Evolutionary conservation across 1,140 invertebrate genomes (phyloP).

Genomic region (Amphibalanus amphitrite): DNA sequence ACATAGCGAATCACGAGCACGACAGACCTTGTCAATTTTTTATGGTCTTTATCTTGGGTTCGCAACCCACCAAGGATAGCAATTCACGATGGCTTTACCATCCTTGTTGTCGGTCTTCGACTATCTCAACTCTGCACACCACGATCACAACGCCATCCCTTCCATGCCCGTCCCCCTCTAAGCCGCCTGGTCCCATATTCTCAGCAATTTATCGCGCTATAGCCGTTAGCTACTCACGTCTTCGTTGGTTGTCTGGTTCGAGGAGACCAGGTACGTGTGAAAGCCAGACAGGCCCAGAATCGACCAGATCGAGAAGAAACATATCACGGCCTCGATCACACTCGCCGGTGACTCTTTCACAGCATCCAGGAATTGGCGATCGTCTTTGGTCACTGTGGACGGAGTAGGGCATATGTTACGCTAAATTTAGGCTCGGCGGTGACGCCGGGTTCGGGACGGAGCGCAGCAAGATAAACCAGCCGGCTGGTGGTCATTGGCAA

Average conservation of each 20-base stretch:
- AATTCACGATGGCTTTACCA: too few relatives aligned
- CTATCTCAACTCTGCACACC: slow-evolving; percentile 1
- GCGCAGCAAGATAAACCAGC: too few relatives aligned
- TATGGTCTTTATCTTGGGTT: too few relatives aligned
- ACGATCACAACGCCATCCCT: slow-evolving; percentile 3
- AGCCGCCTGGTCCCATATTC: too few relatives aligned
- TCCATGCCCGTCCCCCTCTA: neutral
- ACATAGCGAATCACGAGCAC: too few relatives aligned
- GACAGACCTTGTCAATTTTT: too few relatives aligned
- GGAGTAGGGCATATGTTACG: too few relatives aligned
- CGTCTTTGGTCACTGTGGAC: slow-evolving; percentile 51
- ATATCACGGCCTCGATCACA: slow-evolving; percentile 76
- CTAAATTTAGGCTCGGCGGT: too few relatives aligned
- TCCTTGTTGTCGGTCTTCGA: neutral
- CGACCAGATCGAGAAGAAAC: slow-evolving; percentile 96
- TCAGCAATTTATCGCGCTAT: slow-evolving; percentile 8
- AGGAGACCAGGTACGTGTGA: slow-evolving; percentile 90
- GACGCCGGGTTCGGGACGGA: too few relatives aligned
- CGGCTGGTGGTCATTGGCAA: too few relatives aligned
- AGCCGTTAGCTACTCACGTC: slow-evolving; percentile 49
- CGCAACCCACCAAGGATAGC: slow-evolving; percentile 1
- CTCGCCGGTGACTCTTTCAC: slow-evolving; percentile 64
- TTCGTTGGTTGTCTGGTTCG: slow-evolving; percentile 98
- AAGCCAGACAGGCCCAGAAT: slow-evolving; percentile 92
- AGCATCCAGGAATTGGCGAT: slow-evolving; percentile 57